These are phyloP conservation scores for Tridacna crocea DNA, from an alignment of 2,888 invertebrate species.

Conservation along the genomic window DNA sequence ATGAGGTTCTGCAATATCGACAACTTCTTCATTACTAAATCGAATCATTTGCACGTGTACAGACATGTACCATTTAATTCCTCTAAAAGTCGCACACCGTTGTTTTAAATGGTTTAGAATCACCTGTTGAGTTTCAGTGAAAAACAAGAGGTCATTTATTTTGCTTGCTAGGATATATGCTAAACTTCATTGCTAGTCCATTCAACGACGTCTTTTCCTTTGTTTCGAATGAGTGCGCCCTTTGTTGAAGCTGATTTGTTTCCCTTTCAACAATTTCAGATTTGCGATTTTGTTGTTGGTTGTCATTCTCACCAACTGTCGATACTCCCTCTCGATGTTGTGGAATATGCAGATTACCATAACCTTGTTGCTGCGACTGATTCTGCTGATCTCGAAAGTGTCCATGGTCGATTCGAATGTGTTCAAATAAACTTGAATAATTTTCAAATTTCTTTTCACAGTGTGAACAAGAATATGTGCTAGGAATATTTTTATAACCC, in stretches of 20 bases:
- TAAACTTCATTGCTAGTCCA: neutral
- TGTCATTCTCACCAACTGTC: neutral
- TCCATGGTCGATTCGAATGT: neutral
- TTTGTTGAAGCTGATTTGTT: neutral
- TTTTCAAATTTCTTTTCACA: constrained; percentile 7
- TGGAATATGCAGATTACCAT: no score
- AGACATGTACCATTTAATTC: constrained; percentile 7
- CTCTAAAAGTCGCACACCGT: neutral
- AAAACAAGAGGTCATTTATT: constrained; percentile 10
- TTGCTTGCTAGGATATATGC: neutral
- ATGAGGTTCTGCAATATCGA: neutral
- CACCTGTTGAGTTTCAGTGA: neutral
- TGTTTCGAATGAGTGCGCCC: neutral
- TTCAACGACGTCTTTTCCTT: neutral
- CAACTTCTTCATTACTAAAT: neutral
- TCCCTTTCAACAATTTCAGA: neutral
- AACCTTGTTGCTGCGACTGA: neutral
- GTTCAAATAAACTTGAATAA: constrained; percentile 2
- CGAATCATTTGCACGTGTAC: constrained; percentile 7
- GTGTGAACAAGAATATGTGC: neutral
- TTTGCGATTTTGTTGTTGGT: neutral
- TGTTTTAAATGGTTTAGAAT: neutral
- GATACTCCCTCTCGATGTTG: neutral
- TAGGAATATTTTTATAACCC: constrained; percentile 2
- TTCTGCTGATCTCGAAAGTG: constrained; percentile 1